These are phyloP conservation scores for Aphelenchoides besseyi DNA, from an alignment of 1,140 invertebrate genomes.

Conservation along the genomic window DNA sequence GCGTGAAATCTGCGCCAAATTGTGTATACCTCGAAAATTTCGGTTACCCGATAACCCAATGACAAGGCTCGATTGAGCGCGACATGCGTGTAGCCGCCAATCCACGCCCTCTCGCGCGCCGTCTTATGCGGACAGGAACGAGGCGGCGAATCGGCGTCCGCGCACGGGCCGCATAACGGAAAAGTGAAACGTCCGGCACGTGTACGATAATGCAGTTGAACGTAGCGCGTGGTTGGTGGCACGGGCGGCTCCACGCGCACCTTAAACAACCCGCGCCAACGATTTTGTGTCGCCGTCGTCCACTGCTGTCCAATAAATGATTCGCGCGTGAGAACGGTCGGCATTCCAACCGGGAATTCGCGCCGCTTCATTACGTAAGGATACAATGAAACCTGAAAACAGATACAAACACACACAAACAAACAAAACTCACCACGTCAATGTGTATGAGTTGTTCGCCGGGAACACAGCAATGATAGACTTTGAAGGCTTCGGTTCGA, in stretches of 20 bases:
- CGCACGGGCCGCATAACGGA: conserved; percentile 14
- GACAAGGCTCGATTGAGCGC: conserved; percentile 24
- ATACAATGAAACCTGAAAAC: background rate
- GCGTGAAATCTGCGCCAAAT: too few relatives aligned
- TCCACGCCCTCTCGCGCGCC: conserved; percentile 22
- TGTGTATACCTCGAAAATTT: conserved; percentile 24
- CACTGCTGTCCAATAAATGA: background rate
- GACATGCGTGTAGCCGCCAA: conserved; percentile 19
- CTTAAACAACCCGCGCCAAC: background rate
- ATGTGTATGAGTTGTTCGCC: background rate
- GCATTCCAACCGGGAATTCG: background rate
- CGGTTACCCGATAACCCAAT: conserved; percentile 11
- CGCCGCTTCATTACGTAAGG: background rate
- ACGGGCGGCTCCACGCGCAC: background rate
- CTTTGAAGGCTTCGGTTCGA: background rate
- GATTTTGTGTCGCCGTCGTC: background rate
- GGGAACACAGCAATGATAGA: background rate
- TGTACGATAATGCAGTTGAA: background rate
- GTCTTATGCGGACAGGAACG: background rate
- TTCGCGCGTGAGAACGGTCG: background rate
- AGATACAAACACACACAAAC: background rate
- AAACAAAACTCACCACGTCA: background rate
- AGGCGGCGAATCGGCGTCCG: conserved; percentile 2
- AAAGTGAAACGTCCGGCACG: conserved; percentile 15
- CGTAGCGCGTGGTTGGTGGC: background rate